Percentiles rank a stretch among this genome's conserved stretches.
These are phyloP conservation scores for Phortica variegata DNA, from an alignment of 1,140 invertebrate genomes.

Conservation along the genomic window DNA sequence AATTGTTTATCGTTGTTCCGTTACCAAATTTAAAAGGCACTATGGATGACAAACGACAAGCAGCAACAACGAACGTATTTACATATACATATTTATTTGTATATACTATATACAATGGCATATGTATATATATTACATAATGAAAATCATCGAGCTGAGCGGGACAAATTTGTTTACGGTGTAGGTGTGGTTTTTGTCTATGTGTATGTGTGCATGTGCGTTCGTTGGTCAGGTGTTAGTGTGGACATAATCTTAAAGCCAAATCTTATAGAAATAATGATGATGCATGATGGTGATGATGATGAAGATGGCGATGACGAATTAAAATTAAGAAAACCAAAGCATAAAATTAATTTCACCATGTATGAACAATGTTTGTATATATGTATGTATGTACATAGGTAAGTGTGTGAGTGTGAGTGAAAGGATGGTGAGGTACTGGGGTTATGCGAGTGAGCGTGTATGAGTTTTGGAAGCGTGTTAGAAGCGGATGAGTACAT, in stretches of 20 bases:
- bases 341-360: no score
- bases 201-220: slow-evolving; percentile 7
- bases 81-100: slow-evolving; percentile 18
- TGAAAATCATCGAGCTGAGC: slow-evolving; percentile 19
- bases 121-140: slow-evolving; percentile 14
- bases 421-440: slow-evolving; percentile 38
- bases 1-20: no score
- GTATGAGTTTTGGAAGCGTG: background rate
- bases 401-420: slow-evolving; percentile 26
- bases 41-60: slow-evolving; percentile 53
- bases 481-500: background rate
- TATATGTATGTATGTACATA: slow-evolving; percentile 14
- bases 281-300: no score
- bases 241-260: no score
- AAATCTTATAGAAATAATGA: no score
- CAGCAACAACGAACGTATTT: slow-evolving; percentile 52
- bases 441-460: slow-evolving; percentile 12
- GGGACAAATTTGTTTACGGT: background rate
- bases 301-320: no score
- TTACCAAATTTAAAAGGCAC: no score
- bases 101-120: slow-evolving; percentile 44
- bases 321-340: no score
- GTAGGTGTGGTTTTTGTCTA: background rate
- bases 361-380: no score
- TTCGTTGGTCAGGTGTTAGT: slow-evolving; percentile 20